Percentiles rank a stretch among this genome's conserved stretches.
Conservation (phyloP, 2,888 invertebrate species). For the Sesamia inferens region DNA sequence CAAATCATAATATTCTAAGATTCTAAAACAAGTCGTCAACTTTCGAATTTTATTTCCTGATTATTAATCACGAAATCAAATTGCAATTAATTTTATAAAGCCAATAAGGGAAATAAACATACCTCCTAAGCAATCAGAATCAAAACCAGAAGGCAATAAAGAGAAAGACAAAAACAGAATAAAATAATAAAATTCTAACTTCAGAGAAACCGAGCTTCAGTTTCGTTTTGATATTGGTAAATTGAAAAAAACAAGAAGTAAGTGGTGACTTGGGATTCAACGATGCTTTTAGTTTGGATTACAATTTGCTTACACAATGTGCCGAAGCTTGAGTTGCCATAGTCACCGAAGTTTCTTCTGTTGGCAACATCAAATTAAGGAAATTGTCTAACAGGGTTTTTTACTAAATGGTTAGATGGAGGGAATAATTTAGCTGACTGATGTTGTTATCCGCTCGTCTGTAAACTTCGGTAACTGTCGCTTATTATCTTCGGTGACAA, state of each 20-base stretch:
- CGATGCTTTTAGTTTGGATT: conserved; percentile 69
- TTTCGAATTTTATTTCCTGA: not conserved
- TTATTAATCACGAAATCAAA: not conserved
- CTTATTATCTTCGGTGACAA: not conserved
- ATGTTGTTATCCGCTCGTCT: not conserved
- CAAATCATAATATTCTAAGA: not conserved
- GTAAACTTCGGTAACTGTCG: not conserved
- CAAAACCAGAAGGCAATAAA: not conserved
- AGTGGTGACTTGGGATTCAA: conserved; percentile 61
- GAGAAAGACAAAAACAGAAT: conserved; percentile 17
- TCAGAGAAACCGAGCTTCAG: conserved; percentile 28
- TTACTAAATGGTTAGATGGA: conserved; percentile 2
- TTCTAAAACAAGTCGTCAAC: not conserved
- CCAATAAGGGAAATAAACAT: not conserved
- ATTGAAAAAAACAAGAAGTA: conserved; percentile 56
- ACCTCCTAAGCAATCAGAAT: conserved; percentile 4
- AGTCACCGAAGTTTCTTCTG: conserved; percentile 51
- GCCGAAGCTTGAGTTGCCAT: conserved; percentile 56
- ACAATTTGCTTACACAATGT: conserved; percentile 65
- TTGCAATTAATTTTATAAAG: not conserved
- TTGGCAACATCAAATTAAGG: conserved; percentile 49
- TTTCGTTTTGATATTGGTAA: conserved; percentile 50
- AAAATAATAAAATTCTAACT: conserved; percentile 18
- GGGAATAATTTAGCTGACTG: not conserved
- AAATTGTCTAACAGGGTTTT: conserved; percentile 44